Conservation (phyloP, 2,797 vertebrate species). For the Apogon hyalosoma region DNA sequence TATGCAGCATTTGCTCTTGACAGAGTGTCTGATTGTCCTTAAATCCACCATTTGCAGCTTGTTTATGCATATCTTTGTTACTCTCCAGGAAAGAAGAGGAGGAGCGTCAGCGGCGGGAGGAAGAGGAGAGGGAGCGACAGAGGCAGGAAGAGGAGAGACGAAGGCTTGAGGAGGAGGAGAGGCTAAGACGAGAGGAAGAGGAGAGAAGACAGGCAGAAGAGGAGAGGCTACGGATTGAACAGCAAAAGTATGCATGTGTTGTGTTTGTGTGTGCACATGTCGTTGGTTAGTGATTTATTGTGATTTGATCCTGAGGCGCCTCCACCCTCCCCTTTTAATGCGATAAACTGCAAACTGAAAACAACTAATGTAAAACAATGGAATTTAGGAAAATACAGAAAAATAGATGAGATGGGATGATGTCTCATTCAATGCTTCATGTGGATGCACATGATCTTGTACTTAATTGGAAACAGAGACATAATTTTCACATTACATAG, state of each 20-base stretch:
- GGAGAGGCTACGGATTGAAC: conserved; percentile 93
- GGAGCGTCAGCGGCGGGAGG: conserved; percentile 88
- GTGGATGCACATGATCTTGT: too few relatives aligned
- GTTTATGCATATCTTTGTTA: neutral
- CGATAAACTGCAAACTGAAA: too few relatives aligned
- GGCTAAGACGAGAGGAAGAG: conserved; percentile 92
- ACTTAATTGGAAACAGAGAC: too few relatives aligned
- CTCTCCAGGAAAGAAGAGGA: conserved; percentile 89
- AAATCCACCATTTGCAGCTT: too few relatives aligned
- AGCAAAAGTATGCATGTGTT: conserved; percentile 90
- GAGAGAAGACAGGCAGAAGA: conserved; percentile 91
- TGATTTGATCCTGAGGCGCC: neutral
- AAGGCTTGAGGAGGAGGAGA: conserved; percentile 90
- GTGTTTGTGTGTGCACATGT: neutral
- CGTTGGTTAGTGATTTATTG: neutral
- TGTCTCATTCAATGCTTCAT: too few relatives aligned
- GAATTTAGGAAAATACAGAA: too few relatives aligned
- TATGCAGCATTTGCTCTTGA: neutral
- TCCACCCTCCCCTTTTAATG: too few relatives aligned
- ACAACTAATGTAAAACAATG: too few relatives aligned
- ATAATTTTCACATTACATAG: too few relatives aligned
- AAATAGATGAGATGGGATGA: too few relatives aligned
- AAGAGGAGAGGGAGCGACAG: conserved; percentile 90
- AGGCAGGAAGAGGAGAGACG: conserved; percentile 91
- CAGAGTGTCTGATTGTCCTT: neutral